These are phyloP conservation scores for Micromussa lordhowensis DNA, from an alignment of 92 coral and sea anemone species.

Conservation along the genomic window DNA sequence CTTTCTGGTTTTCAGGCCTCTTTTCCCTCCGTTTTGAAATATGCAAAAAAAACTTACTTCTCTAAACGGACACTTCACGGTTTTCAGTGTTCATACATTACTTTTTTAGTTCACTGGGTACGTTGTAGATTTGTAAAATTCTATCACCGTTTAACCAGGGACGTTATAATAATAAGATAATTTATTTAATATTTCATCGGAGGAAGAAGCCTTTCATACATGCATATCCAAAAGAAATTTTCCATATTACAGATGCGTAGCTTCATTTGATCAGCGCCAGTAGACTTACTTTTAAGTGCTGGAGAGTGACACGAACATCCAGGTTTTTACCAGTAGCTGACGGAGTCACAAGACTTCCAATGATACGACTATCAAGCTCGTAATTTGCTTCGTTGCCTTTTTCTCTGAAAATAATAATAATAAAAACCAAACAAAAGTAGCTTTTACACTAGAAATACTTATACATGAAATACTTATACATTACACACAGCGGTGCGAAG, in stretches of 20 bases:
- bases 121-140: not conserved
- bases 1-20: too few species aligned
- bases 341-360: slow-evolving; percentile 57
- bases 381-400: not conserved
- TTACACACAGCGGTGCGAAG: too few species aligned
- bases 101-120: too few species aligned
- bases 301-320: slow-evolving; percentile 41
- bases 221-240: not conserved
- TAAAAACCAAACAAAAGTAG: not conserved
- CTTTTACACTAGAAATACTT: not conserved
- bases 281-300: slow-evolving; percentile 47
- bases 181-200: not conserved
- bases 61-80: too few species aligned
- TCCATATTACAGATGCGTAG: not conserved
- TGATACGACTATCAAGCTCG: slow-evolving; percentile 65
- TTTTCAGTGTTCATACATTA: too few species aligned
- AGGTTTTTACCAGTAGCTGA: not conserved
- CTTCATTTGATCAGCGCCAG: not conserved
- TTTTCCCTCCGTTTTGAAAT: too few species aligned
- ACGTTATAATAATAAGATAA: too few species aligned
- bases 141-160: not conserved
- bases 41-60: too few species aligned
- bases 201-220: not conserved
- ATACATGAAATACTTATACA: not conserved
- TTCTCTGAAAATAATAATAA: too few species aligned